Base-by-base conservation (phyloP, 2,888 invertebrate genomes). In the Conchocele bisecta region DNA sequence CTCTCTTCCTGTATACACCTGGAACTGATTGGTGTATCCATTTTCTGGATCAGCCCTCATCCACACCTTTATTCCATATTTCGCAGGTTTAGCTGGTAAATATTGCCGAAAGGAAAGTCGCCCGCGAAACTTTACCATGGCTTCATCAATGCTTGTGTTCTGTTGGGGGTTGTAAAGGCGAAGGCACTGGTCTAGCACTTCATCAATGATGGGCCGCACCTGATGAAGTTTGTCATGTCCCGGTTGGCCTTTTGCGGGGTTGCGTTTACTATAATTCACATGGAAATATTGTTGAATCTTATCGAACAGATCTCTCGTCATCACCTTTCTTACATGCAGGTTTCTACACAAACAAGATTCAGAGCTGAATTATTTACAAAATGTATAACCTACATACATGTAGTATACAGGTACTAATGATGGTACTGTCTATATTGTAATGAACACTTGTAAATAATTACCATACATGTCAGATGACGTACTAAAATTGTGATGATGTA, bases 11-110 rank as follows among this genome's bases (percentile, higher is more conserved):
- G n/a, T n/a, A n/a, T n/a, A n/a, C n/a, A 70, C 48, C 29, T 73
- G 66, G 31, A 64, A 64, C 1, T 70, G 67, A 56, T 65, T 65
- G 6, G 39, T 41, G 41, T 60, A 74, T 15, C 75, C 78, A 59
- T 71, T 75, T 1, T 48, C 22, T 3, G 71, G 68, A 29, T 71
- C 70, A 6, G 73, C 74, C 11, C 67, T 7, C 33, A 71, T 31
- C 78, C 74, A 75, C 1, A 75, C 69, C 53, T 75, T 72, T 13
- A 72, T 69, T 1, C 69, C 66, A 17, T 61, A 41, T 39, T 72
- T 78, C 22, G 66, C 69, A 0, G 75, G 75, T 29, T 77, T 74
- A 11, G 65, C 29, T 11, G 66, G 72, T 24, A 70, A 20, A 17
- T 70, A 71, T 22, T 77, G 82, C 48, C 56, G 57, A 56, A 68